Percentiles rank a stretch among this genome's conserved stretches.
Evolutionary conservation across 2,888 invertebrate species (phyloP).

Genomic region (Mycalesis mineus): DNA sequence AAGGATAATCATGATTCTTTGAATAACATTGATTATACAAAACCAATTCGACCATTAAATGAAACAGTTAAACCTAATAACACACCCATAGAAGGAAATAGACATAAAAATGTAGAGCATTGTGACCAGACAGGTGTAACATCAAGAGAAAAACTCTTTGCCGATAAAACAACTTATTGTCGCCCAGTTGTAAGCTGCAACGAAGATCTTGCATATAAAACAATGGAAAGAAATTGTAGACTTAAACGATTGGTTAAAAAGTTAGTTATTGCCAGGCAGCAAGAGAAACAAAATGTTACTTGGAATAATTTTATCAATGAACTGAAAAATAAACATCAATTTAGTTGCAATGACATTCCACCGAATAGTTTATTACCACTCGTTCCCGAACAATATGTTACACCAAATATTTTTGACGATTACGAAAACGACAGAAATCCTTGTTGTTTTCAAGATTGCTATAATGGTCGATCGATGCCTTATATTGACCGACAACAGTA

Average conservation of each 20-base stretch:
- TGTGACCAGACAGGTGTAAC: constrained; percentile 1
- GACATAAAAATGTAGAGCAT: neutral
- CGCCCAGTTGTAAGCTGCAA: constrained; percentile 42
- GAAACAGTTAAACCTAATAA: neutral
- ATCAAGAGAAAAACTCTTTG: constrained; percentile 28
- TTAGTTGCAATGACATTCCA: constrained; percentile 13
- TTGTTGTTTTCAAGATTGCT: constrained; percentile 40
- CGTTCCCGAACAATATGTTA: constrained; percentile 2
- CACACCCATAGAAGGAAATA: neutral
- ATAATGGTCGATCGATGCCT: constrained; percentile 22
- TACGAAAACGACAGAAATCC: constrained; percentile 33
- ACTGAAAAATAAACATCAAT: constrained; percentile 47
- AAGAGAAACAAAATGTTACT: constrained; percentile 46
- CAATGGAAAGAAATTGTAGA: constrained; percentile 46
- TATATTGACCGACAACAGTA: neutral
- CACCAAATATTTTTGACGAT: constrained; percentile 37
- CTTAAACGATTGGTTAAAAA: constrained; percentile 46
- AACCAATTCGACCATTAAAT: neutral
- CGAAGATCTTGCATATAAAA: constrained; percentile 45
- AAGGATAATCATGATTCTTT: neutral
- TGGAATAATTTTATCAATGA: constrained; percentile 61
- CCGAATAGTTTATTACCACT: neutral
- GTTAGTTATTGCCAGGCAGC: constrained; percentile 43
- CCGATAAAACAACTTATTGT: constrained; percentile 50
- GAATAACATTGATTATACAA: neutral